Percentiles rank a stretch among this genome's conserved stretches.
Conservation (phyloP, 2,797 vertebrate genomes). For the Strix occidentalis region DNA sequence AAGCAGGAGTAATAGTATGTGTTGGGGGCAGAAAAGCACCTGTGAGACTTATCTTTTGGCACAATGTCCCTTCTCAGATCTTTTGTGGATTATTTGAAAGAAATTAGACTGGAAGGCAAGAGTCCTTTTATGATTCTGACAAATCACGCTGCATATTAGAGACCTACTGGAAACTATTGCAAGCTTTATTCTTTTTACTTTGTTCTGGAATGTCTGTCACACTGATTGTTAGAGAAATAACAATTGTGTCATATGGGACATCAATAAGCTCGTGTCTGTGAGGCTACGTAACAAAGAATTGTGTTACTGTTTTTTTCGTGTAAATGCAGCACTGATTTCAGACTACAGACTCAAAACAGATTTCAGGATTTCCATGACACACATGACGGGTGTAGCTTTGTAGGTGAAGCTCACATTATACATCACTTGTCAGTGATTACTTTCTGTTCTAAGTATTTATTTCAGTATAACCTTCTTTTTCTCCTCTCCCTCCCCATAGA, state of each 20-base stretch:
- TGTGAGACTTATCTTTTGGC: background rate
- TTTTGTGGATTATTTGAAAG: background rate
- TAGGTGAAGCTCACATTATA: background rate
- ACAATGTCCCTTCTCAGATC: background rate
- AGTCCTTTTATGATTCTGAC: background rate
- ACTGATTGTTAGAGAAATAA: background rate
- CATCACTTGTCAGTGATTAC: background rate
- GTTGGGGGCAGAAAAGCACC: background rate
- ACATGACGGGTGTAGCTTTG: accelerated
- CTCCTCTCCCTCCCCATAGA: background rate
- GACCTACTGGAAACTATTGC: background rate
- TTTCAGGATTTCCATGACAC: background rate
- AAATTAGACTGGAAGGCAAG: background rate
- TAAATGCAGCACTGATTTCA: background rate
- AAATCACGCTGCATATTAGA: background rate
- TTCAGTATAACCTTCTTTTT: background rate
- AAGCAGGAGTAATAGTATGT: background rate
- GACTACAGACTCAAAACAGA: background rate
- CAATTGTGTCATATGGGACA: background rate
- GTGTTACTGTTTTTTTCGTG: background rate
- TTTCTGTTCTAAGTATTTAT: background rate
- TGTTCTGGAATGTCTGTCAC: background rate
- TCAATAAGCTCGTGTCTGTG: background rate
- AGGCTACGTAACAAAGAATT: background rate
- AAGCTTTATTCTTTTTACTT: background rate